Percentiles rank a stretch among this genome's conserved stretches.
Evolutionary conservation across 2,113 vertebrate species (phyloP).

Genomic region (Sterna hirundo): DNA sequence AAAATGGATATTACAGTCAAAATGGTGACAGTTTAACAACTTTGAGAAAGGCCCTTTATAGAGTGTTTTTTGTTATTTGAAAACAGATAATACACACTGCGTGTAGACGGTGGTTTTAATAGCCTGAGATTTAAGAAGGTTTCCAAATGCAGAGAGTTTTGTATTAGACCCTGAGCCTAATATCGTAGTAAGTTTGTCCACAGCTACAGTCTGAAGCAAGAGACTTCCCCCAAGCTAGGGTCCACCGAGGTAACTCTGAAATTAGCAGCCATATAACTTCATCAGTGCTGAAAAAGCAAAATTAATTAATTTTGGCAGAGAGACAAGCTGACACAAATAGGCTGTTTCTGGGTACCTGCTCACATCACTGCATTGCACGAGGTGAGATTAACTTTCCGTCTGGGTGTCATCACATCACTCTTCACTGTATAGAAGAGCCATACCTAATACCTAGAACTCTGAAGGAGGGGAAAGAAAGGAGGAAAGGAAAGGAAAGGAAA

Average conservation of each 20-base stretch:
- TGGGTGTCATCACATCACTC: not conserved
- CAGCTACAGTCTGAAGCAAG: not conserved
- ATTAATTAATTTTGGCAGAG: not conserved
- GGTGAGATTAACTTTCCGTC: not conserved
- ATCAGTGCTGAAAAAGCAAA: not conserved
- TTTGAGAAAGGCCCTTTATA: not conserved
- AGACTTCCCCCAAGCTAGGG: not conserved
- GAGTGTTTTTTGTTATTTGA: not conserved
- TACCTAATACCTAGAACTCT: not conserved
- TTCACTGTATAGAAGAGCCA: not conserved
- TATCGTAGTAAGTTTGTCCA: not conserved
- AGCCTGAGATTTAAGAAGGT: not conserved
- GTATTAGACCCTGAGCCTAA: not conserved
- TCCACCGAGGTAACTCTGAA: not conserved
- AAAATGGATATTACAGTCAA: not conserved
- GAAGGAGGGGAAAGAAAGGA: not conserved
- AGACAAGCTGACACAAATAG: not conserved
- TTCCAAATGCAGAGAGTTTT: not conserved
- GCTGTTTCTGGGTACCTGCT: not conserved
- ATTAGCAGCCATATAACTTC: not conserved
- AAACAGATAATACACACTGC: not conserved
- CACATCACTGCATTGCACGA: fast-evolving
- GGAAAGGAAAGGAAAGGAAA: no score
- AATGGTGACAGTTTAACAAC: not conserved
- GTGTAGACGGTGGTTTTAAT: not conserved